phyloP scores from a whole-genome alignment of 2,113 vertebrate species.

The Chiloscyllium plagiosum region DNA sequence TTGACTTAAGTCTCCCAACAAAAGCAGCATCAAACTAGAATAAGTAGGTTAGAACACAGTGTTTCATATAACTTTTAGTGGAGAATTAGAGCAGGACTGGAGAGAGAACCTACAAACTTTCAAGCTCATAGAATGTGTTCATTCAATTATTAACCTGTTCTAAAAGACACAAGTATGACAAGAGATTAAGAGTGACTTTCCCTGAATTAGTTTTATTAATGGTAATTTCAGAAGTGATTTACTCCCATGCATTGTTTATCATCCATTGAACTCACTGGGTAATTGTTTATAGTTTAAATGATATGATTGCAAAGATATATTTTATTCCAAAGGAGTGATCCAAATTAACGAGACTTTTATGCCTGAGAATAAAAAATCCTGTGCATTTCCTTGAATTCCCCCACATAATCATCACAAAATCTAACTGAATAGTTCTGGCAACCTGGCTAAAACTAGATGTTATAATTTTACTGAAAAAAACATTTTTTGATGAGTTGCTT shows the following conservation, averaged over 20 bases:
- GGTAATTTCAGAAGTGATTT: not conserved
- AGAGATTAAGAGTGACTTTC: not conserved
- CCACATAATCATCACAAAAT: not conserved
- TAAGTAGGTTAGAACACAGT: no score
- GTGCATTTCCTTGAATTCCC: not conserved
- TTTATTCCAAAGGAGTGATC: not conserved
- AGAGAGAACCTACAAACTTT: not conserved
- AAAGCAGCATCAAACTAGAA: no score
- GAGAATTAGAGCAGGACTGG: not conserved
- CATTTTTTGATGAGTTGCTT: not conserved
- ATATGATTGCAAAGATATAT: not conserved
- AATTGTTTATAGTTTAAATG: not conserved
- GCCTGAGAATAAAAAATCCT: not conserved
- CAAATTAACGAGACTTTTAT: not conserved
- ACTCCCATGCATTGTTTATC: not conserved
- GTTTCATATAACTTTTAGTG: no score
- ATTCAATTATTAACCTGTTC: not conserved
- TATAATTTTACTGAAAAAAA: not conserved
- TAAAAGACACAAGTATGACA: not conserved
- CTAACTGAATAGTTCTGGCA: not conserved
- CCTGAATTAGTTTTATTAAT: not conserved
- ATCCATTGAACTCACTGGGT: not conserved
- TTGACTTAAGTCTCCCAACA: no score
- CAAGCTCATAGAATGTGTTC: not conserved
- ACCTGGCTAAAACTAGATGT: not conserved